These are phyloP conservation scores for Plectrocnemia conspersa DNA, from an alignment of 1,140 invertebrate species.

Conservation along the genomic window DNA sequence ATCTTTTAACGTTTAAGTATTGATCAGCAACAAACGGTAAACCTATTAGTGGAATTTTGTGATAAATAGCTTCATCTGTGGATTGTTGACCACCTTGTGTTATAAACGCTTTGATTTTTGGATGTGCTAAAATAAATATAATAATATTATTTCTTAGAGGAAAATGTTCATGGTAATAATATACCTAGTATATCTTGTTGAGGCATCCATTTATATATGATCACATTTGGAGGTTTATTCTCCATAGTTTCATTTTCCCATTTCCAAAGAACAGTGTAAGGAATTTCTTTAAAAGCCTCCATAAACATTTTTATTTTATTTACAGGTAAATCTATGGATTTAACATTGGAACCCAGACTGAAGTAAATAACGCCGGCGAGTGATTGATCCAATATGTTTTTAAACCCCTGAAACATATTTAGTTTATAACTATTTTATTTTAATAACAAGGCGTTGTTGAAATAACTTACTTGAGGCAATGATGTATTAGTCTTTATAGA, in stretches of 20 bases:
- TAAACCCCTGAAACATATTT: constrained; percentile 35
- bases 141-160: constrained; percentile 3
- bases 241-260: constrained; percentile 42
- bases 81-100: constrained; percentile 57
- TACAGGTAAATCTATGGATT: constrained; percentile 41
- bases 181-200: constrained; percentile 52
- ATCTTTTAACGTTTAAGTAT: constrained; percentile 36
- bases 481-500: constrained; percentile 33
- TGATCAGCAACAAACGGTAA: constrained; percentile 41
- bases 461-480: constrained; percentile 35
- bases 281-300: constrained; percentile 45
- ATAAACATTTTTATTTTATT: constrained; percentile 42
- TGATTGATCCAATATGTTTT: constrained; percentile 36
- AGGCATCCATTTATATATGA: constrained; percentile 50
- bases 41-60: constrained; percentile 52
- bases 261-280: constrained; percentile 51
- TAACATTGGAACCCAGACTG: constrained; percentile 42
- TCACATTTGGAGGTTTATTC: constrained; percentile 38
- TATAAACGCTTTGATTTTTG: constrained; percentile 52
- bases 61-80: constrained; percentile 51
- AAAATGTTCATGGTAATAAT: too few relatives aligned
- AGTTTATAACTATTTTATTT: too few relatives aligned
- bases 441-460: too few relatives aligned
- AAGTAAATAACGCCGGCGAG: constrained; percentile 44
- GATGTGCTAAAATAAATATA: constrained; percentile 44